phyloP scores from a whole-genome alignment of 1,140 invertebrate species.

The Rhizoglyphus robini region DNA sequence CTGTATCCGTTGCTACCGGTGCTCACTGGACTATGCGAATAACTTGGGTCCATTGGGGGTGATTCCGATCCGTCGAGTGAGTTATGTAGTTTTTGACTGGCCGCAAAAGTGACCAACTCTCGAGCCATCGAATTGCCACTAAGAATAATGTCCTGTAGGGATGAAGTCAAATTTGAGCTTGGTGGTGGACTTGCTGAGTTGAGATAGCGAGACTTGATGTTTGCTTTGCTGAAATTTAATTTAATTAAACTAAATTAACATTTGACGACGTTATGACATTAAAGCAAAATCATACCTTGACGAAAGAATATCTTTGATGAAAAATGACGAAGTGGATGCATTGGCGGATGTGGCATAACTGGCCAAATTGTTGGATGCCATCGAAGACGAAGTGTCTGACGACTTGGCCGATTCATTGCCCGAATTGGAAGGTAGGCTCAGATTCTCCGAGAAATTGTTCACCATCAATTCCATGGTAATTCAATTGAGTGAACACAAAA shows the following conservation, averaged over 20 bases:
- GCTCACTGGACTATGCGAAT: neutral
- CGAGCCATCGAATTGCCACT: neutral
- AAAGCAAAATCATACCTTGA: neutral
- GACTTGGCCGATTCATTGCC: no score
- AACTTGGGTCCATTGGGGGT: neutral
- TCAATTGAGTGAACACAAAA: neutral
- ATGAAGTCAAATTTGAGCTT: neutral
- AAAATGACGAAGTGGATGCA: constrained; percentile 16
- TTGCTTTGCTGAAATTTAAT: neutral
- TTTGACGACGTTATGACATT: neutral
- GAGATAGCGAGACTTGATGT: no score
- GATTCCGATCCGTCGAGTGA: neutral
- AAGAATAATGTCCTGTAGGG: neutral
- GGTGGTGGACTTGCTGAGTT: no score
- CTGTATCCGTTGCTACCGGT: neutral
- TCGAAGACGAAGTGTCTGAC: no score
- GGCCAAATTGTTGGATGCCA: no score
- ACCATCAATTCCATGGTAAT: neutral
- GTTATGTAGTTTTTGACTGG: neutral
- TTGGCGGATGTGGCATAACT: neutral
- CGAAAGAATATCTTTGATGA: constrained; percentile 22
- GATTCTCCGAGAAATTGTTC: neutral
- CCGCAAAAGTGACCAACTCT: neutral
- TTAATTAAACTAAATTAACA: neutral
- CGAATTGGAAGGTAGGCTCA: no score